Percentiles rank a stretch among this genome's conserved stretches.
Evolutionary conservation across 2,113 vertebrate genomes (phyloP).

Genomic region (Cryptomyrus ogoouensis): DNA sequence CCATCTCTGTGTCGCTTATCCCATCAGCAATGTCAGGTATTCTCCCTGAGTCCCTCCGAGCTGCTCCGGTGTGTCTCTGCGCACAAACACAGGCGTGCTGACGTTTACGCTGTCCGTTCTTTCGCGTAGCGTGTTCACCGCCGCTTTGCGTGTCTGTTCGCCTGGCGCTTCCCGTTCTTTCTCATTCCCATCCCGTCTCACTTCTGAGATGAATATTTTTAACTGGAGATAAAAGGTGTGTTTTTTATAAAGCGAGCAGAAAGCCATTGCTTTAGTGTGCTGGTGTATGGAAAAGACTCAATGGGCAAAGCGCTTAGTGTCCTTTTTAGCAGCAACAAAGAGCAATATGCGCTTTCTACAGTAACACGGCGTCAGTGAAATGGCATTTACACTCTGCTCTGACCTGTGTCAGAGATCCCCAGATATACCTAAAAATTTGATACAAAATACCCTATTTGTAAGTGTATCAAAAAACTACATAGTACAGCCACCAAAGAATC

Average conservation of each 20-base stretch:
- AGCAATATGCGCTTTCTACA: background rate
- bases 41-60: background rate
- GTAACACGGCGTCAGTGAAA: background rate
- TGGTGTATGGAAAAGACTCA: background rate
- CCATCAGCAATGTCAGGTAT: background rate
- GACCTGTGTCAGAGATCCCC: background rate
- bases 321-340: no score
- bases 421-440: background rate
- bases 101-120: background rate
- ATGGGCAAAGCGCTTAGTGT: background rate
- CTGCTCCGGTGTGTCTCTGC: background rate
- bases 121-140: background rate
- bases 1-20: background rate
- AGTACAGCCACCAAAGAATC: background rate
- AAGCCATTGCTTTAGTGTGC: background rate
- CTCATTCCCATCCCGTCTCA: background rate
- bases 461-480: background rate
- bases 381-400: background rate
- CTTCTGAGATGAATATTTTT: background rate
- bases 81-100: background rate
- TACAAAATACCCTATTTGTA: background rate
- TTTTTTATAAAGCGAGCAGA: background rate
- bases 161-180: background rate
- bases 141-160: background rate
- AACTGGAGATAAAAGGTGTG: background rate